These are phyloP conservation scores for Spilogale gracilis DNA, from an alignment of 2,113 vertebrate genomes.

Conservation along the genomic window DNA sequence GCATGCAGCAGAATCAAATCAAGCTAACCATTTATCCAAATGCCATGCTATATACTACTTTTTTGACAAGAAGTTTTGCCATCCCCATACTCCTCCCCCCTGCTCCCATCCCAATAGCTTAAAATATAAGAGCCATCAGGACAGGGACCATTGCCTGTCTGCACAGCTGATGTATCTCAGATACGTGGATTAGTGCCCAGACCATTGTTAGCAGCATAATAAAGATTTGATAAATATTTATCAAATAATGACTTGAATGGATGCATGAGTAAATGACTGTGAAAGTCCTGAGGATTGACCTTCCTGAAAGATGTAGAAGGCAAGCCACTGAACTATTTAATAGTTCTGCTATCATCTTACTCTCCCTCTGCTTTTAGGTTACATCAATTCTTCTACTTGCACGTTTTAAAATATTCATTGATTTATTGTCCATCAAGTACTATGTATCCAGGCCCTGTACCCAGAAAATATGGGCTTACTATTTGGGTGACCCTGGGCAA, in stretches of 20 bases:
- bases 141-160: not conserved
- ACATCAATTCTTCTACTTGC: not conserved
- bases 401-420: not conserved
- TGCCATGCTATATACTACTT: accelerated
- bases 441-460: not conserved
- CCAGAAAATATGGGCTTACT: not conserved
- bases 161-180: not conserved
- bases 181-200: not conserved
- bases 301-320: not conserved
- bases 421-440: not conserved
- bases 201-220: not conserved
- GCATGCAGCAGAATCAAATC: accelerated
- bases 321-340: not conserved
- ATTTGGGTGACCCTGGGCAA: not conserved
- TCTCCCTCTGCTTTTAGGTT: not conserved
- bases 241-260: not conserved
- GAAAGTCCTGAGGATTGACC: not conserved
- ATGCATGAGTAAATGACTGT: not conserved
- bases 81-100: not conserved
- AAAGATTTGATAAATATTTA: not conserved
- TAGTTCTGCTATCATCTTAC: not conserved
- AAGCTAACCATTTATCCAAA: not conserved
- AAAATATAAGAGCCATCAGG: not conserved
- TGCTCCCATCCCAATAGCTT: not conserved
- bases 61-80: not conserved